Conservation (phyloP, 2,113 vertebrate genomes). For the Phyllostomus hastatus region DNA sequence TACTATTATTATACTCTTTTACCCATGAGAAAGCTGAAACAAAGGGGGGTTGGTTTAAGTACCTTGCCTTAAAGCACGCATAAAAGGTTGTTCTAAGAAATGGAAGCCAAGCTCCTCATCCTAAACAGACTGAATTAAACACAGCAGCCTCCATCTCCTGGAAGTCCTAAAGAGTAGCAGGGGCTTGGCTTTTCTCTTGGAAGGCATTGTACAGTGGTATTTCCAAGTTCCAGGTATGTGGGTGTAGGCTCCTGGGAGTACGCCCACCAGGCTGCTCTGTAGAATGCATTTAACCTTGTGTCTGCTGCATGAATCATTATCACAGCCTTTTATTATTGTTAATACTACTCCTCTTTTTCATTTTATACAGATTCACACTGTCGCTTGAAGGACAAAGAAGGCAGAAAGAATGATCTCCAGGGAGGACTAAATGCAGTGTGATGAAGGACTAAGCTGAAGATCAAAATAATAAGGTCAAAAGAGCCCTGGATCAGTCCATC, state of each 20-base stretch:
- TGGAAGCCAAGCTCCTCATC: neutral
- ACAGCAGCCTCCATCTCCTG: neutral
- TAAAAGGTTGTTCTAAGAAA: neutral
- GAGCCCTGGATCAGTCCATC: neutral
- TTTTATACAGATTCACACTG: neutral
- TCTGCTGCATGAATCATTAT: neutral
- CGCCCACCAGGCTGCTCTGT: neutral
- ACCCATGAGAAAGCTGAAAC: neutral
- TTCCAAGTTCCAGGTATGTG: neutral
- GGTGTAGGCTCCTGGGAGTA: neutral
- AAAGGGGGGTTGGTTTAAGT: neutral
- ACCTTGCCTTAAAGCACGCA: neutral
- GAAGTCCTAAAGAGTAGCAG: neutral
- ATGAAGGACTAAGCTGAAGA: neutral
- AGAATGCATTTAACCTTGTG: neutral
- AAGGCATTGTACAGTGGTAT: neutral
- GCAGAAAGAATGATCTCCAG: neutral
- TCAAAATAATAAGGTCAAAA: slow-evolving; percentile 11
- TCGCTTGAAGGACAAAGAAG: neutral
- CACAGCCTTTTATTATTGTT: neutral
- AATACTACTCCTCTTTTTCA: slow-evolving; percentile 9
- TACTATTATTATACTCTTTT: neutral
- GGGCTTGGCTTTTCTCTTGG: neutral
- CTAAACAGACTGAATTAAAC: neutral
- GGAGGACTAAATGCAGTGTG: neutral